Evolutionary conservation across 2,797 vertebrate species (phyloP).

Genomic region (Catostomus latipinnis): DNA sequence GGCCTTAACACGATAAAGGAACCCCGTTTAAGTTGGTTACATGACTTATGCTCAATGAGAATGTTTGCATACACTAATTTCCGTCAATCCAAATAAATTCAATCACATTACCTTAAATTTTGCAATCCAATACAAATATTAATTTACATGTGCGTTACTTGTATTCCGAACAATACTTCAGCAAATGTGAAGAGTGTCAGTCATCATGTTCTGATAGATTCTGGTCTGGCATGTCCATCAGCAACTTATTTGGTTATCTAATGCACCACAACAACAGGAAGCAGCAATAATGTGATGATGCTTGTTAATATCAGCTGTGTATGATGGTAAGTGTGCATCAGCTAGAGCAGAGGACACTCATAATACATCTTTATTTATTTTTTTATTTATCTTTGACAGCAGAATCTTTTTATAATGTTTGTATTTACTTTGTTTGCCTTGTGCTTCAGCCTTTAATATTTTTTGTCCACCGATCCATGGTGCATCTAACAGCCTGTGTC

Average conservation of each 20-base stretch:
- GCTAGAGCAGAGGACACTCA: neutral
- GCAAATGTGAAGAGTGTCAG: too few relatives aligned
- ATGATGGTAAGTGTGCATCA: neutral
- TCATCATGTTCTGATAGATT: neutral
- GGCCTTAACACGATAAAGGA: too few relatives aligned
- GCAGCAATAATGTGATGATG: neutral
- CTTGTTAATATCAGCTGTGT: neutral
- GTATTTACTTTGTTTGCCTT: constrained; percentile 18
- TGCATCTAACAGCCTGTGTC: constrained; percentile 1
- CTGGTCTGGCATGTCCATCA: constrained; percentile 1
- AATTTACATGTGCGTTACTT: too few relatives aligned
- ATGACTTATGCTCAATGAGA: too few relatives aligned
- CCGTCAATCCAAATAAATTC: too few relatives aligned
- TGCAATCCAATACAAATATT: too few relatives aligned
- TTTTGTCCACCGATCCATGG: constrained; percentile 3
- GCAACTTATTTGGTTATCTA: neutral
- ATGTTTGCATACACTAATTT: too few relatives aligned
- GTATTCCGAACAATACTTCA: too few relatives aligned
- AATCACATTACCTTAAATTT: too few relatives aligned
- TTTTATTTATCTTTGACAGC: neutral
- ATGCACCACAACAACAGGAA: neutral
- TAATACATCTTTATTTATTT: neutral
- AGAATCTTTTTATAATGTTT: constrained; percentile 8
- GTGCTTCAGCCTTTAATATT: neutral
- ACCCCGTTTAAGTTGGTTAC: too few relatives aligned